phyloP scores from a whole-genome alignment of 2,888 invertebrate genomes.

The Pomacea canaliculata region DNA sequence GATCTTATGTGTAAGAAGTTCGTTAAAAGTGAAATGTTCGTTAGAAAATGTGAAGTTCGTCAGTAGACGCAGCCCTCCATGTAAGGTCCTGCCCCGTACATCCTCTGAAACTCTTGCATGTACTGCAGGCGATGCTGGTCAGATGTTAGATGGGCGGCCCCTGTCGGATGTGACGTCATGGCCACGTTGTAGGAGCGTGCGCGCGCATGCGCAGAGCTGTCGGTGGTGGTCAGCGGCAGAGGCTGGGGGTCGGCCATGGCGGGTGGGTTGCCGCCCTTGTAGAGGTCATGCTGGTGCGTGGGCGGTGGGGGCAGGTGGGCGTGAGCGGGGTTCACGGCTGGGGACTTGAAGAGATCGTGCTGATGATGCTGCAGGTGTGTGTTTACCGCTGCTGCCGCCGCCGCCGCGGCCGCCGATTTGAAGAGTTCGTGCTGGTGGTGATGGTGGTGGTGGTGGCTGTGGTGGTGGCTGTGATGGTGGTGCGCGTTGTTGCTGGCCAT shows the following conservation, averaged over 20 bases:
- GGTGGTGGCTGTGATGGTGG: slow-evolving; percentile 18
- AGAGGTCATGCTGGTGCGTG: slow-evolving; percentile 23
- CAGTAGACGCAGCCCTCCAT: slow-evolving; percentile 62
- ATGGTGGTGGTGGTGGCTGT: slow-evolving; percentile 15
- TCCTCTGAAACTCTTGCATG: slow-evolving; percentile 59
- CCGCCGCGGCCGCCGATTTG: slow-evolving; percentile 25
- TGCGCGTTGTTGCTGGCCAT: slow-evolving; percentile 40
- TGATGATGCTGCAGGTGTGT: slow-evolving; percentile 20
- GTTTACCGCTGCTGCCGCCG: slow-evolving; percentile 27
- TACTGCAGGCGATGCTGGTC: slow-evolving; percentile 55
- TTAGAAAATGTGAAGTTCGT: slow-evolving; percentile 3
- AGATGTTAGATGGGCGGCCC: slow-evolving; percentile 27
- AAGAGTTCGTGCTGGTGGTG: slow-evolving; percentile 23
- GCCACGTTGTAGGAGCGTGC: slow-evolving; percentile 24
- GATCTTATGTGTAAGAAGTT: too few species aligned
- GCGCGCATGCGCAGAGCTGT: slow-evolving; percentile 12
- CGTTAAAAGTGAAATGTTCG: too few species aligned
- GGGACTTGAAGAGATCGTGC: slow-evolving; percentile 35
- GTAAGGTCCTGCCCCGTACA: slow-evolving; percentile 59
- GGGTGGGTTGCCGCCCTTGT: slow-evolving; percentile 22
- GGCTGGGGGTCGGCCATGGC: slow-evolving; percentile 23
- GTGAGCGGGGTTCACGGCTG: slow-evolving; percentile 27
- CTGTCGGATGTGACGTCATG: slow-evolving; percentile 31
- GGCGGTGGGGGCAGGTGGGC: slow-evolving; percentile 34
- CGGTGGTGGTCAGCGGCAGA: slow-evolving; percentile 26